phyloP scores from a whole-genome alignment of 2,797 vertebrate genomes.

The Notoglanidium macrostoma region DNA sequence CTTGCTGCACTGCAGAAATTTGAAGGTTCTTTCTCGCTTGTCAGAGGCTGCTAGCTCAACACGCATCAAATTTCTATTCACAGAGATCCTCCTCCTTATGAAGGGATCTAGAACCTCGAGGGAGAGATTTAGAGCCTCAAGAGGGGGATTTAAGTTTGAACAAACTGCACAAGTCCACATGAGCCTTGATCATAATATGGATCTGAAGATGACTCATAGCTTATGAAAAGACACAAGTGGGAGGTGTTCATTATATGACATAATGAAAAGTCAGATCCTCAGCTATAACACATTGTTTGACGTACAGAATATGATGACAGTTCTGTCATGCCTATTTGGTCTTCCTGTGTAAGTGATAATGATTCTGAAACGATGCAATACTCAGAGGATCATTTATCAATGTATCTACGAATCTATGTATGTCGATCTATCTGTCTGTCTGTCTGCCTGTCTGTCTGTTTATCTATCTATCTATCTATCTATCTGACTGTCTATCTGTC shows the following conservation, averaged over 20 bases:
- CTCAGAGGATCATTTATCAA: neutral
- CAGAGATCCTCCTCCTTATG: slow-evolving; percentile 24
- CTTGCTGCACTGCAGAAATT: slow-evolving; percentile 70
- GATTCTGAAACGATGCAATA: neutral
- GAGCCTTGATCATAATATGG: slow-evolving; percentile 3
- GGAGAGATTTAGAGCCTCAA: slow-evolving; percentile 27
- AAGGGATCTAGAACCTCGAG: slow-evolving; percentile 22
- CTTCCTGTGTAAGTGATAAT: neutral
- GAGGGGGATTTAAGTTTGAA: slow-evolving; percentile 21
- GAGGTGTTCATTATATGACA: slow-evolving; percentile 27
- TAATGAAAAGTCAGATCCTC: slow-evolving; percentile 3
- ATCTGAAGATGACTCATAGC: slow-evolving; percentile 15
- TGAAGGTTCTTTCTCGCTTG: slow-evolving; percentile 60
- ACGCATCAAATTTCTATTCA: slow-evolving; percentile 33
- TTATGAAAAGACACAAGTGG: slow-evolving; percentile 22
- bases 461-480: neutral
- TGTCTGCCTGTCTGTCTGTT: neutral
- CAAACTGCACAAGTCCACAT: slow-evolving; percentile 22
- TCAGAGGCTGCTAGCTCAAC: slow-evolving; percentile 13
- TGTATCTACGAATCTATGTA: neutral
- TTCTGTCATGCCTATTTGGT: neutral
- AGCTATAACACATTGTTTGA: neutral
- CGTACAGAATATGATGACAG: neutral
- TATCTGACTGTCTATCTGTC: neutral
- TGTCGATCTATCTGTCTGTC: neutral